Percentiles rank a stretch among this genome's conserved stretches.
These are phyloP conservation scores for Chalcosyrphus nemorum DNA, from an alignment of 2,888 invertebrate genomes.

Conservation along the genomic window DNA sequence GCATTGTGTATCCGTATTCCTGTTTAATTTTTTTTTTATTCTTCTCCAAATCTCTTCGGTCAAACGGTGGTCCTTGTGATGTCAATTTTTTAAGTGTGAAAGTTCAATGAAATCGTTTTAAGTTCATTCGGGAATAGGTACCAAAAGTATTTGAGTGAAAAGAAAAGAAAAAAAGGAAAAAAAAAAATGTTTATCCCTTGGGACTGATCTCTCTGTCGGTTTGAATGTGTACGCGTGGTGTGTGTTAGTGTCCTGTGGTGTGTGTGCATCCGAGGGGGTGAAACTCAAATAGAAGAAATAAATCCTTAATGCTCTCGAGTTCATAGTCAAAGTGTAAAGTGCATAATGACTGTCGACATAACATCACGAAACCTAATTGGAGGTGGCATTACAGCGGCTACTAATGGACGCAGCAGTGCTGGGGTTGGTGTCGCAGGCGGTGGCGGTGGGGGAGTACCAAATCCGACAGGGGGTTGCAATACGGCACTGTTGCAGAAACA, in stretches of 20 bases:
- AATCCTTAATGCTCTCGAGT: constrained; percentile 33
- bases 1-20: constrained; percentile 34
- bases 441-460: constrained; percentile 81
- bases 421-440: constrained; percentile 74
- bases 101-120: neutral
- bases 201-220: constrained; percentile 26
- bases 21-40: neutral
- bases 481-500: constrained; percentile 79
- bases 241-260: constrained; percentile 8
- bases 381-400: constrained; percentile 60
- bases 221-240: neutral
- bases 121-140: neutral
- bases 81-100: constrained; percentile 1
- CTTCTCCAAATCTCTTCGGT: too few relatives aligned
- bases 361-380: constrained; percentile 65
- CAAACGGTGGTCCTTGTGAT: neutral
- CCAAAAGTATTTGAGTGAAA: constrained; percentile 13
- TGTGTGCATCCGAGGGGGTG: constrained; percentile 18
- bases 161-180: neutral
- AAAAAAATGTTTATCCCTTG: constrained; percentile 17
- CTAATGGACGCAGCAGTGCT: constrained; percentile 72
- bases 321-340: constrained; percentile 22
- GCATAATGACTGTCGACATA: constrained; percentile 68
- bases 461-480: constrained; percentile 78
- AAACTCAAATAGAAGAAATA: constrained; percentile 20